Base-by-base conservation (phyloP, 2,888 invertebrate species). In the Meteorus cinctellus region DNA sequence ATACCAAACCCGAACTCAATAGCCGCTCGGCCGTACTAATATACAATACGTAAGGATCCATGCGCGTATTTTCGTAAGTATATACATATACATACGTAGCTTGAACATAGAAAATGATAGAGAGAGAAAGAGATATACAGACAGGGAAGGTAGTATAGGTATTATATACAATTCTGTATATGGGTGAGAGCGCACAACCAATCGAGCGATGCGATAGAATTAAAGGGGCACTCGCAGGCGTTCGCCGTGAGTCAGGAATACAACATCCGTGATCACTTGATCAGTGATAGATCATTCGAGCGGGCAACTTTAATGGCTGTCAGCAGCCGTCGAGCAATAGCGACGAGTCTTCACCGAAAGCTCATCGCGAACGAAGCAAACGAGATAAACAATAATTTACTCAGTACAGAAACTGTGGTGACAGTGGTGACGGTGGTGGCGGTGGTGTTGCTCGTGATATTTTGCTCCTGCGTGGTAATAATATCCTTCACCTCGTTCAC, bases 281-380 rank as follows among this genome's bases (percentile, higher is more conserved):
- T 69, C 75, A 69, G 73, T 73, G 75, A 70, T 72, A 70, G 74
- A 68, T 45, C 45, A 63, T 45, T 27, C 41, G 34, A 65, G 48
- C 19, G 72, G 34, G 36, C 6, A 73, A 77, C 75, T 74, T 77
- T 77, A 79, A 79, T 78, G 78, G 78, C 78, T 79, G 78, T 78
- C 75, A 75, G 75, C 75, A 75, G 76, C 71, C 60, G 71, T 75
- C 68, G 77, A 48, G 19, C 10, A 62, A 72, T 74, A 77, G 73
- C 55, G 73, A 76, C 74, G 75, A 75, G 75, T 77, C 63, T 72
- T 72, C 31, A 72, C 51, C 75, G 72, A 68, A 69, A 76, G 55
- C 68, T 72, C 65, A 75, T 69, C 72, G 36, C 69, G 29, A 78
- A 55, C 8, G n/a, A 1, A 19, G 6, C 55, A 24, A 24, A 55